Evolutionary conservation across 1,140 invertebrate genomes (phyloP), one percentile per base, ranked within the genome.

Genomic region (Megalopta genalis): DNA sequence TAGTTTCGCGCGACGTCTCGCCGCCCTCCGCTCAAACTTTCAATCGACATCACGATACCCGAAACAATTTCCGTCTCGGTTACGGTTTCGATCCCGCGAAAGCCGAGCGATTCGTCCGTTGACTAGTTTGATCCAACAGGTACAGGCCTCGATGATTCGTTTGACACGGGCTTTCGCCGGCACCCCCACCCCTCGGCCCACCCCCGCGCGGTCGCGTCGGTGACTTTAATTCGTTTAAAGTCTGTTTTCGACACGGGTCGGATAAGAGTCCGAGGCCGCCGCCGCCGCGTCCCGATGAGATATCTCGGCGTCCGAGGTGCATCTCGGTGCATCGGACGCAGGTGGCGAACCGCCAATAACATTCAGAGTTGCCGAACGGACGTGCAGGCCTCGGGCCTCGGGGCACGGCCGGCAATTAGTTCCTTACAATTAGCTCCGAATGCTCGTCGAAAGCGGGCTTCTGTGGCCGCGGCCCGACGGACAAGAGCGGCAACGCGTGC

Each of bases 281-380:
- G n/a, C n/a, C n/a, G n/a, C n/a, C n/a, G n/a, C 52, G 72, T 46
- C 39, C 62, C 67, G 52, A 60, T 25, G 81, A 64, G 66, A n/a
- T n/a, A 83, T 76, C 71, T 59, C 62, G 52, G 23, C 32, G n/a
- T 10, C 46, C 46, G 71, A 85, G 74, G 76, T 76, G 63, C 76
- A 68, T 70, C 73, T 83, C 80, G 84, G 54, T 79, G 78, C 77
- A 79, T 83, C 64, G 59, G 70, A 25, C 67, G 71, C 54, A 69
- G 70, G 73, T 77, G 73, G 81, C 72, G 74, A 84, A 84, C 85
- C 85, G 84, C 85, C 78, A 86, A 83, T 86, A 86, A 79, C 84
- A 81, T 74, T 37, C 66, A 71, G 71, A 67, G 57, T 84, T 80
- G 77, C 57, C 42, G 66, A 66, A 27, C 62, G n/a, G 74, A 62